Conservation (phyloP, 2,888 invertebrate species). For the Epirrhoe alternata region DNA sequence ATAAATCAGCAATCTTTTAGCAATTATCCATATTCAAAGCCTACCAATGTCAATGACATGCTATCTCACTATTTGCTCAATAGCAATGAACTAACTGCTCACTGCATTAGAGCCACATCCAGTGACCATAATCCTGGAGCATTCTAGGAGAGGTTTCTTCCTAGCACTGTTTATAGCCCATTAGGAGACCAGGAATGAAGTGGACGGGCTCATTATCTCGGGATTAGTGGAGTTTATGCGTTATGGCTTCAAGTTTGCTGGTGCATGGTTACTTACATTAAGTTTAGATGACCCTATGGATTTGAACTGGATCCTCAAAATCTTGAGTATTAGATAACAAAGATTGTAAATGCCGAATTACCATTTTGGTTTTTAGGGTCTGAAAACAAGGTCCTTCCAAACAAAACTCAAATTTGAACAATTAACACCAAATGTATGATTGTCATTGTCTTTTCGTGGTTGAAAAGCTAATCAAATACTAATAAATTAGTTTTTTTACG, state of each 20-base stretch:
- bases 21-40: no score
- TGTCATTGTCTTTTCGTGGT: no score
- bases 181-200: conserved; percentile 80
- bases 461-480: no score
- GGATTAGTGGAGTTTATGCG: conserved; percentile 61
- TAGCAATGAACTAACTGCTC: background rate
- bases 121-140: conserved; percentile 51
- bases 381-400: no score
- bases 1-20: no score
- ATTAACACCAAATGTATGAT: no score
- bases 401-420: no score
- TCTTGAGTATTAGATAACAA: background rate
- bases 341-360: background rate
- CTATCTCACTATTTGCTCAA: no score
- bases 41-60: background rate
- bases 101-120: conserved; percentile 42
- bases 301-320: background rate
- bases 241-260: conserved; percentile 27
- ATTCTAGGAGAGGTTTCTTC: conserved; percentile 57
- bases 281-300: background rate
- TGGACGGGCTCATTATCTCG: conserved; percentile 76
- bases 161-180: conserved; percentile 79
- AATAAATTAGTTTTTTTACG: no score
- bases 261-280: conserved; percentile 13
- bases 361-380: background rate